Conservation (phyloP, 1,140 invertebrate genomes). For the Leptoteleia sp. region DNA sequence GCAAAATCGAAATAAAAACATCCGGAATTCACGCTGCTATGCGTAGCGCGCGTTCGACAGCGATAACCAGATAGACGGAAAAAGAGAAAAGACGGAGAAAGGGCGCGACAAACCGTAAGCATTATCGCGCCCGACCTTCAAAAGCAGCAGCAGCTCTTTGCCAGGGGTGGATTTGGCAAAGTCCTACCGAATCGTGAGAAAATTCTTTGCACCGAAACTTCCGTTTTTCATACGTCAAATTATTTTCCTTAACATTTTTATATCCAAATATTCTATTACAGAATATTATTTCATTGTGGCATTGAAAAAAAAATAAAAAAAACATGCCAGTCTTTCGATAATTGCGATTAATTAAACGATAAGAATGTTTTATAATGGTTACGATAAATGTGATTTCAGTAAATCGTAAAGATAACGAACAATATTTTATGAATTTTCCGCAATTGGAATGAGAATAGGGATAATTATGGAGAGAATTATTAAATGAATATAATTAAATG, state of each 20-base stretch:
- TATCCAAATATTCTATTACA: slow-evolving; percentile 62
- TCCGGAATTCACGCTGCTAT: slow-evolving; percentile 59
- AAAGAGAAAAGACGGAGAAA: slow-evolving; percentile 48
- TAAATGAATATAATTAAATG: too few species aligned
- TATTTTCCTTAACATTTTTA: slow-evolving; percentile 50
- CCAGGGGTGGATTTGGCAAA: slow-evolving; percentile 47
- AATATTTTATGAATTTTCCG: too few species aligned
- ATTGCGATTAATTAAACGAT: too few species aligned
- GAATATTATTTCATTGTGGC: background rate
- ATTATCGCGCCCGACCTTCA: slow-evolving; percentile 52
- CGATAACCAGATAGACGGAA: slow-evolving; percentile 38
- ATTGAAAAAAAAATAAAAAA: background rate
- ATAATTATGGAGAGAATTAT: too few species aligned
- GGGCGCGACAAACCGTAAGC: slow-evolving; percentile 45
- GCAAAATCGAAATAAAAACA: slow-evolving; percentile 66
- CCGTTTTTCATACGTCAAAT: slow-evolving; percentile 6
- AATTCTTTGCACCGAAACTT: slow-evolving; percentile 9
- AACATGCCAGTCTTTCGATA: too few species aligned
- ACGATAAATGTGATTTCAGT: too few species aligned
- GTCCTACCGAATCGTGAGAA: slow-evolving; percentile 30
- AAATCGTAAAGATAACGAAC: too few species aligned
- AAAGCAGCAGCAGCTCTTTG: slow-evolving; percentile 51
- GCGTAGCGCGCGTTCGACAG: slow-evolving; percentile 56
- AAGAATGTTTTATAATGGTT: too few species aligned
- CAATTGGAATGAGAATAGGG: too few species aligned